Percentiles rank a stretch among this genome's conserved stretches.
These are phyloP conservation scores for Temnopleurus reevesii DNA, from an alignment of 53 echinoderm and acorn worm species.

Conservation along the genomic window DNA sequence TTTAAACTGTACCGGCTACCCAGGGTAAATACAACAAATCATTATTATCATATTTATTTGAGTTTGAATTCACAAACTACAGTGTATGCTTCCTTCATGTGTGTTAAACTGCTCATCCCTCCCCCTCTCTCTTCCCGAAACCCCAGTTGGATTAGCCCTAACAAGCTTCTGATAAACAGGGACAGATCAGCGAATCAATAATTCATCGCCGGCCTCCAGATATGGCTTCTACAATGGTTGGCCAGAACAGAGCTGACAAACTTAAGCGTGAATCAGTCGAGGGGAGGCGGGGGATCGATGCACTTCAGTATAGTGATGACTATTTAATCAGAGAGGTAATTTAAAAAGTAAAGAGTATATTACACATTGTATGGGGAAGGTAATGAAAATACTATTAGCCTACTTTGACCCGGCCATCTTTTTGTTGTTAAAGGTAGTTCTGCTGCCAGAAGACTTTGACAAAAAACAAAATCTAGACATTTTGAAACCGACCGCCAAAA, in stretches of 20 bases:
- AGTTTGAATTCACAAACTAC: too few species aligned
- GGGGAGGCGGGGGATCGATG: not conserved
- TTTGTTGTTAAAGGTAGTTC: too few species aligned
- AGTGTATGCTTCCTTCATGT: too few species aligned
- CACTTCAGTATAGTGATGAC: not conserved
- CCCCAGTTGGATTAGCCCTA: constrained; percentile 23
- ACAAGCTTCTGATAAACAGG: constrained; percentile 29
- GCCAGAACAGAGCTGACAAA: not conserved
- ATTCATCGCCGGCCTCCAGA: not conserved
- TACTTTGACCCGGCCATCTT: too few species aligned
- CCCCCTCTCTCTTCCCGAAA: not conserved
- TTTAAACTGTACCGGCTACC: too few species aligned
- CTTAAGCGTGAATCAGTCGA: not conserved
- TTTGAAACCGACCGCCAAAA: too few species aligned
- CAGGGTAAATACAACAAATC: too few species aligned
- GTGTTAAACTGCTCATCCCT: not conserved
- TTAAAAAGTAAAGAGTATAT: not conserved
- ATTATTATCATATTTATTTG: too few species aligned
- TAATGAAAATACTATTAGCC: not conserved
- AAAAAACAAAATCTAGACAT: too few species aligned
- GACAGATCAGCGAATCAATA: constrained; percentile 36
- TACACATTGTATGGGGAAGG: not conserved
- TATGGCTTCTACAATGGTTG: not conserved
- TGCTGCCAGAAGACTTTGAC: too few species aligned
- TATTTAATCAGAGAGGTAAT: not conserved